A percentile compares a stretch with the other conserved stretches of the same genome.
phyloP scores from a whole-genome alignment of 2,113 vertebrate species.

The Astur gentilis region DNA sequence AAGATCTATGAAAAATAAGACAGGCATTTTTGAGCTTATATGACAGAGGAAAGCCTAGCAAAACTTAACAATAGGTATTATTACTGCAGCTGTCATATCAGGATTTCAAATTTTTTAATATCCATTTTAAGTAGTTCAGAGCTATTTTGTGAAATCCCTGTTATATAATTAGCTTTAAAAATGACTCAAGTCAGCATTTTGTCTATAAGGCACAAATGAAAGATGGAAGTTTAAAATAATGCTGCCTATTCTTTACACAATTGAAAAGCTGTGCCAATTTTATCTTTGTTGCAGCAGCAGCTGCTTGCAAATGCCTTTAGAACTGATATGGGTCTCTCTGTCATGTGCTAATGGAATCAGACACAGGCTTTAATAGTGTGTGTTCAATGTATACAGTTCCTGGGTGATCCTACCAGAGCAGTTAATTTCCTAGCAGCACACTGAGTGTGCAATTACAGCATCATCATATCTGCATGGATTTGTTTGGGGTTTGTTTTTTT shows the following conservation, averaged over 20 bases:
- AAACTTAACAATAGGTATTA: constrained; percentile 45
- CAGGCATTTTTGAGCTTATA: constrained; percentile 9
- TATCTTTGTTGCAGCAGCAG: background rate
- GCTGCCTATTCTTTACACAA: background rate
- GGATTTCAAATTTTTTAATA: constrained; percentile 34
- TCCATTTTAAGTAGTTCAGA: constrained; percentile 31
- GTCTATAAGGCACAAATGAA: background rate
- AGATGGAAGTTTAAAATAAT: background rate
- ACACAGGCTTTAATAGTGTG: background rate
- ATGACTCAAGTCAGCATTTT: background rate
- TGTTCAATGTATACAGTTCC: background rate
- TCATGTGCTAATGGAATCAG: background rate
- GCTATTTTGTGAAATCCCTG: constrained; percentile 16
- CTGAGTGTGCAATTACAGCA: background rate
- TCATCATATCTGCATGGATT: background rate
- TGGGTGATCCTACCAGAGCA: background rate
- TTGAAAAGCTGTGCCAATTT: constrained; percentile 7
- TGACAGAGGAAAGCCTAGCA: constrained; percentile 24
- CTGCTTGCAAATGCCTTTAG: constrained; percentile 2
- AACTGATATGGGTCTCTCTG: background rate
- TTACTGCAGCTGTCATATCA: background rate
- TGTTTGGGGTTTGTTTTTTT: background rate
- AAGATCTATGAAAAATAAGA: constrained; percentile 30
- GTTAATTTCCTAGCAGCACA: background rate
- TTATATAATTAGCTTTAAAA: constrained; percentile 50